Evolutionary conservation across 2,888 invertebrate species (phyloP).

Genomic region (Drosophila hawaiiensis): DNA sequence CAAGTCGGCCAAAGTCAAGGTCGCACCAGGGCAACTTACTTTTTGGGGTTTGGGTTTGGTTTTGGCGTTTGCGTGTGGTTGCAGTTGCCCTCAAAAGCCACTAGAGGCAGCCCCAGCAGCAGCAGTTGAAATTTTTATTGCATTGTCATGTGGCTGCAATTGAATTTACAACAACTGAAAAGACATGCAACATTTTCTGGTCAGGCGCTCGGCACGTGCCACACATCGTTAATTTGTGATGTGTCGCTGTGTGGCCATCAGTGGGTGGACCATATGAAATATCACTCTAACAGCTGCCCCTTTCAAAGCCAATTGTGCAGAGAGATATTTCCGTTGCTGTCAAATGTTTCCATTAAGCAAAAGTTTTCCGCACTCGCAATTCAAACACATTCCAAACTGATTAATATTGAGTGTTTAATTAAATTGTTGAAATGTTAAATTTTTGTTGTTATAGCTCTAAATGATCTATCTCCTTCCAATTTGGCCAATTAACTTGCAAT

Average conservation of each 20-base stretch:
- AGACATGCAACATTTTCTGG: conserved; percentile 76
- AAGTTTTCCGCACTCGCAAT: conserved; percentile 36
- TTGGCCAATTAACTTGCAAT: conserved; percentile 44
- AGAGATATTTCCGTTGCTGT: conserved; percentile 62
- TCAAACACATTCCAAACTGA: conserved; percentile 31
- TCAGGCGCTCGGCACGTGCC: conserved; percentile 62
- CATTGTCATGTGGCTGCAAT: conserved; percentile 75
- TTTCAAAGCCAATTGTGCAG: conserved; percentile 8
- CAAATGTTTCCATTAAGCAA: conserved; percentile 50
- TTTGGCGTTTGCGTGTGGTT: conserved; percentile 55
- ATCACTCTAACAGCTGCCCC: conserved; percentile 27
- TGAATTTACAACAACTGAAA: conserved; percentile 60
- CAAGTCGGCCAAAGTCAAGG: conserved; percentile 67
- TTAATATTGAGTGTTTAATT: conserved; percentile 47
- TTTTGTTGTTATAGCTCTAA: conserved; percentile 6
- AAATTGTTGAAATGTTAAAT: conserved; percentile 33
- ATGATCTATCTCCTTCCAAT: conserved; percentile 29
- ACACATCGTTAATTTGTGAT: conserved; percentile 27
- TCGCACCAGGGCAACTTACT: conserved; percentile 53
- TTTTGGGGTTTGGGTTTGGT: neutral
- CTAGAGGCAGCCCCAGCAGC: conserved; percentile 8
- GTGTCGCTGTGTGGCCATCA: neutral
- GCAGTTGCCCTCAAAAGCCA: conserved; percentile 42
- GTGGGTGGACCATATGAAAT: conserved; percentile 15
- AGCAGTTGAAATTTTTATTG: conserved; percentile 58